Evolutionary conservation across 2,888 invertebrate species (phyloP).

Genomic region (Mongoloraphidia duomilia): DNA sequence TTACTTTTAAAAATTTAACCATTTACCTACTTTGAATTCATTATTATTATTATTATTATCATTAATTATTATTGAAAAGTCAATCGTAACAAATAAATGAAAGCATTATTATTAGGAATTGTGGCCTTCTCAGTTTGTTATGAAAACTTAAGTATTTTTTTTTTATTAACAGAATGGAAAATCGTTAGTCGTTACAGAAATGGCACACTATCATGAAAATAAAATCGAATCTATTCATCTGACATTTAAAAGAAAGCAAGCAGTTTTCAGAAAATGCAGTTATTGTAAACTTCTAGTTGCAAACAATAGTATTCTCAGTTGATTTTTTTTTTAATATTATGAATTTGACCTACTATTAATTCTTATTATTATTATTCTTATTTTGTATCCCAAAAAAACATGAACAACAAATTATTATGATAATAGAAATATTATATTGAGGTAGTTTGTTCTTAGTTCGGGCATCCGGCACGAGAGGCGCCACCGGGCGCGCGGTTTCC

Average conservation of each 20-base stretch:
- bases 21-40: no score
- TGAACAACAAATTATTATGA: slow-evolving; percentile 28
- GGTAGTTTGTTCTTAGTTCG: slow-evolving; percentile 34
- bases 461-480: slow-evolving; percentile 18
- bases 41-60: no score
- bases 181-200: slow-evolving; percentile 13
- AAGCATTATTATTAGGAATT: no score
- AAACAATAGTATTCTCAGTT: slow-evolving; percentile 31
- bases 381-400: slow-evolving; percentile 23
- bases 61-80: no score
- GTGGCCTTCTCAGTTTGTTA: slow-evolving; percentile 1
- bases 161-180: not conserved
- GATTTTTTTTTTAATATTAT: not conserved
- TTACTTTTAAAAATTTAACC: no score
- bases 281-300: slow-evolving; percentile 16
- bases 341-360: slow-evolving; percentile 1
- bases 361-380: slow-evolving; percentile 21
- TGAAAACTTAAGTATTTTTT: not conserved
- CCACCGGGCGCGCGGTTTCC: no score
- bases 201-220: slow-evolving; percentile 32
- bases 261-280: not conserved
- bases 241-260: not conserved
- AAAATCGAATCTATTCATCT: not conserved
- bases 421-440: slow-evolving; percentile 32
- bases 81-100: no score